These are phyloP conservation scores for Zaprionus nigranus DNA, from an alignment of 1,140 invertebrate genomes.

Conservation along the genomic window DNA sequence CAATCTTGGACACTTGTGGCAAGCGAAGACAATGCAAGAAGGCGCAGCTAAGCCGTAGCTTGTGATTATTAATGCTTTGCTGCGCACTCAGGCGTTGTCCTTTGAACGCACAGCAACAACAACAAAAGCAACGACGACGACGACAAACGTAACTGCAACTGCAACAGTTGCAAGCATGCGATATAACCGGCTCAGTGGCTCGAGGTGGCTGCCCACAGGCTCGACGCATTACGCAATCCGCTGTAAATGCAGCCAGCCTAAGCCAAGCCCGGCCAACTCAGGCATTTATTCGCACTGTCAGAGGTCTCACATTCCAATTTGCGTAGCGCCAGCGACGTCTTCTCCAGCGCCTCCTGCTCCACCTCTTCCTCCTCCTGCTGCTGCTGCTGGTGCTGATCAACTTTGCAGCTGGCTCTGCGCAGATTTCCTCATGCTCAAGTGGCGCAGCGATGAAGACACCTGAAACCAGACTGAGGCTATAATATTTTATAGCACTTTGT, in stretches of 20 bases:
- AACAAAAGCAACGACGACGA: conserved; percentile 8
- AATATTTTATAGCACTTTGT: conserved; percentile 64
- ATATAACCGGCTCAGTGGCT: conserved; percentile 67
- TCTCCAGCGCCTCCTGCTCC: conserved; percentile 21
- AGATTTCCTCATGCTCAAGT: conserved; percentile 69
- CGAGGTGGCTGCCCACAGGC: conserved; percentile 24
- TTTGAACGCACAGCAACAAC: conserved; percentile 41
- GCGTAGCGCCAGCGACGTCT: conserved; percentile 60
- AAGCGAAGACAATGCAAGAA: conserved; percentile 14
- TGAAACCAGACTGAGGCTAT: conserved; percentile 53
- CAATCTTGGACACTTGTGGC: conserved; percentile 25
- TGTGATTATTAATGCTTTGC: conserved; percentile 25
- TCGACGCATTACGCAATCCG: conserved; percentile 54
- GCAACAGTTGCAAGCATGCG: conserved; percentile 11
- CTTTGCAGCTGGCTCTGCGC: not conserved
- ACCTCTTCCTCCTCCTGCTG: conserved; percentile 30
- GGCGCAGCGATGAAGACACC: conserved; percentile 61
- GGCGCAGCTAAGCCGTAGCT: conserved; percentile 26
- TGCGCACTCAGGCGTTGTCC: conserved; percentile 53
- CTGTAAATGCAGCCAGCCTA: conserved; percentile 37
- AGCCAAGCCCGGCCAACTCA: conserved; percentile 34
- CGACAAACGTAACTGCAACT: conserved; percentile 15
- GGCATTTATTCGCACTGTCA: conserved; percentile 68
- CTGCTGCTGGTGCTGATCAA: conserved; percentile 46
- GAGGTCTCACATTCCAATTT: conserved; percentile 81